Evolutionary conservation across 1,140 invertebrate genomes (phyloP), one percentile per base, ranked within the genome.

Genomic region (Planococcus citri): DNA sequence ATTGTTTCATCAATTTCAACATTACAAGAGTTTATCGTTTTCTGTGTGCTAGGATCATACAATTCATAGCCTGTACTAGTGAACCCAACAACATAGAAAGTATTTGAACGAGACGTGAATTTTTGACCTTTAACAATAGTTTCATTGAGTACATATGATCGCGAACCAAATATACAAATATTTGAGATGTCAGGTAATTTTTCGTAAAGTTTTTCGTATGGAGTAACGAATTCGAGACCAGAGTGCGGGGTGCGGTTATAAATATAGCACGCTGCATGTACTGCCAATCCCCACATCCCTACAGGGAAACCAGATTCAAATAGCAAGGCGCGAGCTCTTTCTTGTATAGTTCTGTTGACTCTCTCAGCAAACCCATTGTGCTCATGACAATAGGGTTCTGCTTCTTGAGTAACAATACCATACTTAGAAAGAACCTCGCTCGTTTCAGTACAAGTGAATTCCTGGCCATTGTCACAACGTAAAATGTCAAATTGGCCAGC

Each of bases 361-460:
- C 76, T 71, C 68, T 81, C 77, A 9, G 75, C 74, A 37, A 73
- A 70, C 4, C 77, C 76, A 72, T 79, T 78, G 22, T 75, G 72
- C 68, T 77, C 72, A 70, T 73, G 74, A 20, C 74, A 74, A 68
- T 74, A 20, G 2, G 70, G 58, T 41, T 27, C 41, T 58, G 70
- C 29, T 6, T 41, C n/a, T 4, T 69, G 10, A 21, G 20, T 10
- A 6, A 68, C 41, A 27, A 72, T 69, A 29, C 72, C 70, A 27
- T 38, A 69, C 27, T 64, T 27, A 29, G 29, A 4, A 14, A 25
- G 29, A 3, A 60, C 25, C 27, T 67, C 67, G 3, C 29, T 20
- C 61, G 67, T 58, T 58, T 29, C 27, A 61, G 3, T 20, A 33
- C 58, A 17, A 9, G 58, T 64, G 27, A 60, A 70, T 38, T 61